Evolutionary conservation across 2,888 invertebrate species (phyloP).

Genomic region (Dinocampus coccinellae): DNA sequence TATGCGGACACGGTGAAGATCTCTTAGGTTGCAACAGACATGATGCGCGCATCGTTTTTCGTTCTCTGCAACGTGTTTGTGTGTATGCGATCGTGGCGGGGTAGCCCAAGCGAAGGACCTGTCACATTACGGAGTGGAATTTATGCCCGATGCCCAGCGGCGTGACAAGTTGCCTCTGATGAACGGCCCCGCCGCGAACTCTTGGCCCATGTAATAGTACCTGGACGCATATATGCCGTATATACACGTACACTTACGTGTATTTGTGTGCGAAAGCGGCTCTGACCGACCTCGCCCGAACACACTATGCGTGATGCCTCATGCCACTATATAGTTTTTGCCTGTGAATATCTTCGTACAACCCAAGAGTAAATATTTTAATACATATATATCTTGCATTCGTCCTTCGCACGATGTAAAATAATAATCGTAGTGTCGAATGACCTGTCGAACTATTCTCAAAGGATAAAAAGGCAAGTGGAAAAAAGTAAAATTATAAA

Average conservation of each 20-base stretch:
- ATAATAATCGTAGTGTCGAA: neutral
- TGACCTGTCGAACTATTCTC: conserved; percentile 8
- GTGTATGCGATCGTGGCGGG: conserved; percentile 11
- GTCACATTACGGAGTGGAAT: conserved; percentile 69
- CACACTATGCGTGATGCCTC: neutral
- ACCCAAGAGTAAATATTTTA: neutral
- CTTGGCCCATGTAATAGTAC: conserved; percentile 57
- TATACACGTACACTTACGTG: neutral
- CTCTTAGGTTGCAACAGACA: conserved; percentile 12
- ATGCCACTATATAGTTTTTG: neutral
- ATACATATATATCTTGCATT: neutral
- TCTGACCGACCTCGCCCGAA: conserved; percentile 12
- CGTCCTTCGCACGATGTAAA: conserved; percentile 10
- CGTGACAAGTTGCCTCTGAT: conserved; percentile 70
- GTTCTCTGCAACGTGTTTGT: conserved; percentile 43
- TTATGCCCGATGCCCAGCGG: conserved; percentile 69
- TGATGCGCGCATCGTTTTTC: neutral
- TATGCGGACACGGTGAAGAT: conserved; percentile 36
- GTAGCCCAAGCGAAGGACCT: conserved; percentile 54
- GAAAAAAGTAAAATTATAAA: neutral
- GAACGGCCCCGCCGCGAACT: conserved; percentile 68
- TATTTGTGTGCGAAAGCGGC: conserved; percentile 1
- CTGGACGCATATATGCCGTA: conserved; percentile 43
- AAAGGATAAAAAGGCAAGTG: neutral
- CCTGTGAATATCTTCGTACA: neutral